These are phyloP conservation scores for Siniperca obscura DNA, from an alignment of 2,797 vertebrate genomes.

Conservation along the genomic window DNA sequence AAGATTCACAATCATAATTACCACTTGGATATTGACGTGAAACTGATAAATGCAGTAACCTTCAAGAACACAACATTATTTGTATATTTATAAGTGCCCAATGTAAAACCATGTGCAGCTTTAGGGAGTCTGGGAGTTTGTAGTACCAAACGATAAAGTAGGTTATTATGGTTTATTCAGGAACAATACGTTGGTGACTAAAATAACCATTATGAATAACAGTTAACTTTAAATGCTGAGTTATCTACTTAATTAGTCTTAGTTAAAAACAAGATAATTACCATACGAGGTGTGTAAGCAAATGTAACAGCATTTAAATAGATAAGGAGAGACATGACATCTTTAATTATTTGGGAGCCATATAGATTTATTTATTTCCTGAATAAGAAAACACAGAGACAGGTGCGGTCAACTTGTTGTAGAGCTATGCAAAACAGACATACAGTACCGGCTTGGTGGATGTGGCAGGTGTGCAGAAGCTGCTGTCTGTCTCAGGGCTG, in stretches of 20 bases:
- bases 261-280: conserved; percentile 30
- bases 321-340: conserved; percentile 16
- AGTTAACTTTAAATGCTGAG: background rate
- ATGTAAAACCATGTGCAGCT: background rate
- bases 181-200: background rate
- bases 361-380: background rate
- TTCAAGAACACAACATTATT: background rate
- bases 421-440: conserved; percentile 17
- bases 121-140: background rate
- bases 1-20: background rate
- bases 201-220: background rate
- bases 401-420: conserved; percentile 10
- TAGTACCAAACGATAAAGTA: background rate
- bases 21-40: background rate
- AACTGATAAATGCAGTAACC: conserved; percentile 7
- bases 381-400: background rate
- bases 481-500: conserved; percentile 54
- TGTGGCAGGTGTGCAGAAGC: conserved; percentile 61
- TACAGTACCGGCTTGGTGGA: conserved; percentile 70
- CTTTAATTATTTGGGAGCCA: background rate
- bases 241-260: conserved; percentile 4
- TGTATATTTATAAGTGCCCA: background rate
- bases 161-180: background rate
- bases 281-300: conserved; percentile 14
- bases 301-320: background rate